These are phyloP conservation scores for Aphidoletes aphidimyza DNA, from an alignment of 2,888 invertebrate species.

Conservation along the genomic window DNA sequence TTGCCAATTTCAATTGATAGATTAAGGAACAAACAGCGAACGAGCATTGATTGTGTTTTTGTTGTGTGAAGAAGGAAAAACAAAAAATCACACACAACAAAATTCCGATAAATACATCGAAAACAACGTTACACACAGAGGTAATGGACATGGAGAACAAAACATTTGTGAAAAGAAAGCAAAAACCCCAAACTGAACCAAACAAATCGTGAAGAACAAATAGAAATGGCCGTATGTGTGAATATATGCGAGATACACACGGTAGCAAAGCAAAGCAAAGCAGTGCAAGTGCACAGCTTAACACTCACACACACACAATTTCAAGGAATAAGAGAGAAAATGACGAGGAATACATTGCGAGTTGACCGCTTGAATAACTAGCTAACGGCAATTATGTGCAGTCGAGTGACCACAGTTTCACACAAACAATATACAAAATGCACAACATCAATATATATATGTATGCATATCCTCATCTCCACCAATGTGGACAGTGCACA, in stretches of 20 bases:
- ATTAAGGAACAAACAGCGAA: slow-evolving; percentile 18
- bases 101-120: slow-evolving; percentile 18
- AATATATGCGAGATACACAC: neutral
- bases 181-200: neutral
- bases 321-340: neutral
- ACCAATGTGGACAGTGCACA: slow-evolving; percentile 1
- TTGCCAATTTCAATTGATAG: neutral
- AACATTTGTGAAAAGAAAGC: neutral
- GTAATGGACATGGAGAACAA: slow-evolving; percentile 39
- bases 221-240: slow-evolving; percentile 13
- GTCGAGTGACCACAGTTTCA: slow-evolving; percentile 36
- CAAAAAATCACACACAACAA: no score
- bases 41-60: neutral
- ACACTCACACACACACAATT: no score
- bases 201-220: slow-evolving; percentile 30
- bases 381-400: slow-evolving; percentile 53
- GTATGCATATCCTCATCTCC: slow-evolving; percentile 5
- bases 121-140: slow-evolving; percentile 12
- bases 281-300: neutral
- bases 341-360: slow-evolving; percentile 65
- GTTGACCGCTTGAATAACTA: slow-evolving; percentile 61
- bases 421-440: slow-evolving; percentile 17
- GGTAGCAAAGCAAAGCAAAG: neutral
- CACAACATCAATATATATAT: neutral
- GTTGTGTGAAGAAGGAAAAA: no score